Conservation (phyloP, 2,797 vertebrate genomes). For the Heliangelus exortis region DNA sequence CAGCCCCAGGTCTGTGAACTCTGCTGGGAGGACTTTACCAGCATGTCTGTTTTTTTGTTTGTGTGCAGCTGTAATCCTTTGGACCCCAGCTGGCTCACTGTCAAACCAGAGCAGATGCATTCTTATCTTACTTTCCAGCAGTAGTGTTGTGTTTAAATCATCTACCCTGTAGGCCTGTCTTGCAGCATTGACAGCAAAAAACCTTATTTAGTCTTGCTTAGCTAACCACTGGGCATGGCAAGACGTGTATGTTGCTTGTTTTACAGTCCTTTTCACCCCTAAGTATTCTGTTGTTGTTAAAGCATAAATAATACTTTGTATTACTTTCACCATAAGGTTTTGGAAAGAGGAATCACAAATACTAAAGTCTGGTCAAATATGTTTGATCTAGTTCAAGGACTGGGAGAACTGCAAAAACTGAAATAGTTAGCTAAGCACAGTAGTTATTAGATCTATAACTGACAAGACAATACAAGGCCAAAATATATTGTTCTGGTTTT, state of each 20-base stretch:
- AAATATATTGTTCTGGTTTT: neutral
- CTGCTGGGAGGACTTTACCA: neutral
- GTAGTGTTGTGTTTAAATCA: neutral
- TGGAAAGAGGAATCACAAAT: neutral
- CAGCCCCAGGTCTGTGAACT: neutral
- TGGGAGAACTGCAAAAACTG: neutral
- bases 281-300: neutral
- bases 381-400: neutral
- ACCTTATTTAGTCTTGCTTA: neutral
- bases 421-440: neutral
- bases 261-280: neutral
- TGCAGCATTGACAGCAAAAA: neutral
- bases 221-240: neutral
- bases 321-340: neutral
- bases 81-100: neutral
- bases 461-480: neutral
- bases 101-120: neutral
- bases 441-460: neutral
- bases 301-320: neutral
- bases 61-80: neutral
- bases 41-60: neutral
- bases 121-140: slow-evolving; percentile 45
- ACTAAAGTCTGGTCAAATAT: neutral
- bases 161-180: neutral
- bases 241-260: neutral